Evolutionary conservation across 2,113 vertebrate genomes (phyloP).

Genomic region (Monopterus albus): DNA sequence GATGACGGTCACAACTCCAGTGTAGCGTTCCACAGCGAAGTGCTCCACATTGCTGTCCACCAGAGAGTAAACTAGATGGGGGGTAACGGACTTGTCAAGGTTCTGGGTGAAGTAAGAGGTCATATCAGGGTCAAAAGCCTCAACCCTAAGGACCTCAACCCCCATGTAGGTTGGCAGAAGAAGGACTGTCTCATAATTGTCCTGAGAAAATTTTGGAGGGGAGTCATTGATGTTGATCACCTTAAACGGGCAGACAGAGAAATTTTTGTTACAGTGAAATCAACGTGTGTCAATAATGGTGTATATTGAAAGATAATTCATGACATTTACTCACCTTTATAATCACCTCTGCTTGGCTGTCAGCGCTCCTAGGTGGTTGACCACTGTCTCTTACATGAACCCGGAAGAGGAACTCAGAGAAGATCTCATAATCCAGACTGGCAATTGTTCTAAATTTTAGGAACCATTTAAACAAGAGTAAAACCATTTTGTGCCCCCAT

Average conservation of each 20-base stretch:
- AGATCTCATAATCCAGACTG: constrained; percentile 91
- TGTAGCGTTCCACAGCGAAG: constrained; percentile 89
- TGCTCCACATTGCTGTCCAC: constrained; percentile 86
- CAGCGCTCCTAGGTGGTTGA: constrained; percentile 88
- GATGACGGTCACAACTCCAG: constrained; percentile 89
- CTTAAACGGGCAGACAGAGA: constrained; percentile 29
- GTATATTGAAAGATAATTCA: constrained; percentile 1
- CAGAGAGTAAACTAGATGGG: constrained; percentile 87
- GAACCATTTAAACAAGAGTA: neutral
- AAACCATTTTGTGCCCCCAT: neutral
- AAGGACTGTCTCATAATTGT: constrained; percentile 89
- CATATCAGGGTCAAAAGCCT: constrained; percentile 91
- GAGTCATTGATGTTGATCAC: constrained; percentile 96
- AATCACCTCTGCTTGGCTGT: constrained; percentile 89
- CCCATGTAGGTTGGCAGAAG: constrained; percentile 92
- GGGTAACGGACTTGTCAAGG: constrained; percentile 83
- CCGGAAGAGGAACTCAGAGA: constrained; percentile 89
- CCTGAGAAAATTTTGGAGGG: constrained; percentile 91
- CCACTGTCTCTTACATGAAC: constrained; percentile 95
- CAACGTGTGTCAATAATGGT: constrained; percentile 5
- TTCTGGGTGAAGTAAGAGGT: constrained; percentile 84
- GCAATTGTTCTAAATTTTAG: constrained; percentile 84
- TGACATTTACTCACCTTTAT: constrained; percentile 79
- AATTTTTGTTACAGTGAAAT: neutral
- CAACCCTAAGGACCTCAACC: constrained; percentile 90